These are phyloP conservation scores for Petromus typicus DNA, from an alignment of 2,113 vertebrate genomes.

Conservation along the genomic window DNA sequence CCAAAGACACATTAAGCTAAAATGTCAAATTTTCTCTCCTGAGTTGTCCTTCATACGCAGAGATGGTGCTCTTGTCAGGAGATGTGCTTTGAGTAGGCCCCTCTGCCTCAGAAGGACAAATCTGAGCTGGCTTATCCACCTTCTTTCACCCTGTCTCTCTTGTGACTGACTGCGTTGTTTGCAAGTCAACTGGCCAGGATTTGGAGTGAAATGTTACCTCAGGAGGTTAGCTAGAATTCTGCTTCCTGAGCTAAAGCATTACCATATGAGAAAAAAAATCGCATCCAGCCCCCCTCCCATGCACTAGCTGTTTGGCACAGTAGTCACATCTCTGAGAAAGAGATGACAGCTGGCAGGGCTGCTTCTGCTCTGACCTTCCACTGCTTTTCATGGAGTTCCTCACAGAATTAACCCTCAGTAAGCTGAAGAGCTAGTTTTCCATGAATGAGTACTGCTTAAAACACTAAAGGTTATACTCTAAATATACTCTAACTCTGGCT, in stretches of 20 bases:
- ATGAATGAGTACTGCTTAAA: background rate
- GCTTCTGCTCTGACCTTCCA: constrained; percentile 65
- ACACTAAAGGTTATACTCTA: background rate
- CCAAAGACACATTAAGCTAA: constrained; percentile 59
- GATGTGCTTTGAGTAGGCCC: background rate
- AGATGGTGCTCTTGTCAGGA: constrained; percentile 4
- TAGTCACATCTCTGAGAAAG: constrained; percentile 59
- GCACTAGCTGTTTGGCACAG: constrained; percentile 51
- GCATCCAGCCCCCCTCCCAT: background rate
- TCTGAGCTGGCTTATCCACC: background rate
- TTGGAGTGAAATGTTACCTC: constrained; percentile 1
- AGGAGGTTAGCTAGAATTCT: constrained; percentile 40
- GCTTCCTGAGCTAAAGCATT: constrained; percentile 52
- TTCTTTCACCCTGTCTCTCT: constrained; percentile 44
- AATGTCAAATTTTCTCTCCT: constrained; percentile 65
- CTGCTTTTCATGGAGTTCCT: constrained; percentile 73
- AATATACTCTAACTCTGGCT: background rate
- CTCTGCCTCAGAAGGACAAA: constrained; percentile 6
- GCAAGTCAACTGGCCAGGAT: constrained; percentile 47
- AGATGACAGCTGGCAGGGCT: constrained; percentile 64
- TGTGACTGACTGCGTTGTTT: constrained; percentile 13
- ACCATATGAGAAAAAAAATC: constrained; percentile 56
- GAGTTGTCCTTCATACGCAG: constrained; percentile 61
- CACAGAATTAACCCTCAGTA: constrained; percentile 70
- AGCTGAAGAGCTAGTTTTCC: constrained; percentile 43